Evolutionary conservation across 2,888 invertebrate genomes (phyloP), one percentile per base, ranked within the genome.

Genomic region (Cerastis rubricosa): DNA sequence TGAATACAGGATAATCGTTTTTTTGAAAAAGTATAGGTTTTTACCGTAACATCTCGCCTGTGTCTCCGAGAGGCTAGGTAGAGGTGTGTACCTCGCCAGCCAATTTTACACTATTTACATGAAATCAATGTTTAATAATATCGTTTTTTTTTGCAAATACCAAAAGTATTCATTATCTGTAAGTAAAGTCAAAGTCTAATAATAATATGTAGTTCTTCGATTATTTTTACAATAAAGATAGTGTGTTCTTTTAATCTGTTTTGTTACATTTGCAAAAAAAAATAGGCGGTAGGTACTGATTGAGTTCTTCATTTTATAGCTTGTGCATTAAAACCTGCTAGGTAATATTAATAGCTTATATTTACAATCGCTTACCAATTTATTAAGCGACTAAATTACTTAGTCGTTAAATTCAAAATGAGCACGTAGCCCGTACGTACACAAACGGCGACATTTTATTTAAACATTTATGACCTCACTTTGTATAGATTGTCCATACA

Each of bases 261-360:
- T 54, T 25, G 25, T 19, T 71, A 45, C 43, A 17, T 68, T 63
- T n/a, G 17, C n/a, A 12, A 57, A n/a, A 49, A 22, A 63, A 45
- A 17, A n/a, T n/a, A n/a, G n/a, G 25, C 59, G 61, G 17, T 35
- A 61, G 74, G 1, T 74, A 63, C 43, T 61, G 19, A 74, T 51
- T 51, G 29, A 43, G 22, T 29, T 17, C 0, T 29, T 4, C 9
- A n/a, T 40, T 61, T n/a, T 14, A 61, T 43, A 61, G 43, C 74
- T 29, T 43, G n/a, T 14, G 8, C 8, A 71, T 12, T 73, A 45
- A 40, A 51, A 29, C 14, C 3, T 19, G 45, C n/a, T 63, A 19
- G n/a, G n/a, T n/a, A n/a, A n/a, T n/a, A 40, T 40, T 40, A 22
- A 59, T 22, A 45, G 51, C 17, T 29, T 2, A 22, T n/a, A 61